These are phyloP conservation scores for Isurus oxyrinchus DNA, from an alignment of 2,113 vertebrate genomes.

Conservation along the genomic window DNA sequence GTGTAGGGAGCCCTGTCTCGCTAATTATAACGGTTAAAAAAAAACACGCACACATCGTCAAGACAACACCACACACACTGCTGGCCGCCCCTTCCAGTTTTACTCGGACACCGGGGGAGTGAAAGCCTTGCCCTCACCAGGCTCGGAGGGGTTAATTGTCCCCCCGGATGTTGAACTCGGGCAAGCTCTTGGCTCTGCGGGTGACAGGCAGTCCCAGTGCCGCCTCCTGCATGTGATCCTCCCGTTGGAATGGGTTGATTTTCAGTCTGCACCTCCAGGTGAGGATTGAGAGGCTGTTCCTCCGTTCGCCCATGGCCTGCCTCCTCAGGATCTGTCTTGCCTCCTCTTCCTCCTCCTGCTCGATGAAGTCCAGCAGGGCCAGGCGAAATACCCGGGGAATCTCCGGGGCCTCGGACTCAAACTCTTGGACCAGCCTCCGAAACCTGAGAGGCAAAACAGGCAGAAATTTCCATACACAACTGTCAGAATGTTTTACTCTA, in stretches of 20 bases:
- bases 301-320: constrained; percentile 54
- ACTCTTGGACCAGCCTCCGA: constrained; percentile 59
- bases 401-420: constrained; percentile 62
- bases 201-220: constrained; percentile 43
- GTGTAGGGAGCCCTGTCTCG: background rate
- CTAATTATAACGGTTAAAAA: background rate
- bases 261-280: constrained; percentile 58
- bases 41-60: background rate
- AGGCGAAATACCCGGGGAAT: constrained; percentile 62
- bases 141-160: background rate
- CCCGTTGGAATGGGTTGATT: constrained; percentile 53
- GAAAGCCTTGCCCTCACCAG: background rate
- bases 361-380: constrained; percentile 52
- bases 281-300: constrained; percentile 64
- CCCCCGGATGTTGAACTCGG: constrained; percentile 56
- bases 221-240: constrained; percentile 51
- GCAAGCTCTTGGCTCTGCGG: constrained; percentile 63
- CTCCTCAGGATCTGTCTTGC: constrained; percentile 37
- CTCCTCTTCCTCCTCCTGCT: constrained; percentile 47
- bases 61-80: no score
- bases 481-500: no score
- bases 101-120: background rate
- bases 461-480: background rate
- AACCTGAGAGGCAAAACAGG: constrained; percentile 49
- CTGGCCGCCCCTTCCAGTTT: no score